These are phyloP conservation scores for Psephotus haematonotus DNA, from an alignment of 2,113 vertebrate species.

Conservation along the genomic window DNA sequence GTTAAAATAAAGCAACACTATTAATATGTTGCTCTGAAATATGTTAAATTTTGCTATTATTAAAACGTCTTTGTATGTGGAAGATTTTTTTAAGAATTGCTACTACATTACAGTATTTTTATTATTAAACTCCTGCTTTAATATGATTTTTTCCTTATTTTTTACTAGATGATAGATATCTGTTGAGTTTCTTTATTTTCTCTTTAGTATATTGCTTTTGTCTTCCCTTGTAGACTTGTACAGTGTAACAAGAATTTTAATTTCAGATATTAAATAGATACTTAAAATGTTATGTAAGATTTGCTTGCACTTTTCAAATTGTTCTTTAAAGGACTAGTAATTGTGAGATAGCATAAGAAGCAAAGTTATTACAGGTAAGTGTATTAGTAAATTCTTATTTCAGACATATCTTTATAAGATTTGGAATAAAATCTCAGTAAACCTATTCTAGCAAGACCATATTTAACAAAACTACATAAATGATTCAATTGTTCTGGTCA, in stretches of 20 bases:
- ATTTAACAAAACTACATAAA: neutral
- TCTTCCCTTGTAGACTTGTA: neutral
- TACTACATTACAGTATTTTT: neutral
- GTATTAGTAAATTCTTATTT: neutral
- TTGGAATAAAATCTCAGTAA: neutral
- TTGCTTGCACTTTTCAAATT: neutral
- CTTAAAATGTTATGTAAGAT: neutral
- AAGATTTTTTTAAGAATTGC: neutral
- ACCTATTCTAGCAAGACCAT: neutral
- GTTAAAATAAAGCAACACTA: neutral
- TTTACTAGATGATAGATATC: neutral
- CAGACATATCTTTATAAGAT: neutral
- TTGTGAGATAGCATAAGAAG: neutral
- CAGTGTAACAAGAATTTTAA: neutral
- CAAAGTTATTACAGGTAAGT: neutral
- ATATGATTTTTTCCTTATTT: neutral
- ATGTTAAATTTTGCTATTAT: neutral
- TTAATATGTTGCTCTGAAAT: neutral
- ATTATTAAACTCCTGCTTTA: neutral
- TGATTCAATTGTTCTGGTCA: neutral
- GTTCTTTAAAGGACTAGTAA: neutral
- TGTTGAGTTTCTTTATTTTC: neutral
- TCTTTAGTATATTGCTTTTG: neutral
- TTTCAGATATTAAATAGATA: neutral
- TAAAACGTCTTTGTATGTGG: neutral